Evolutionary conservation across 2,797 vertebrate species (phyloP), one percentile per base, ranked within the genome.

Genomic region (Nannoperca obscura): DNA sequence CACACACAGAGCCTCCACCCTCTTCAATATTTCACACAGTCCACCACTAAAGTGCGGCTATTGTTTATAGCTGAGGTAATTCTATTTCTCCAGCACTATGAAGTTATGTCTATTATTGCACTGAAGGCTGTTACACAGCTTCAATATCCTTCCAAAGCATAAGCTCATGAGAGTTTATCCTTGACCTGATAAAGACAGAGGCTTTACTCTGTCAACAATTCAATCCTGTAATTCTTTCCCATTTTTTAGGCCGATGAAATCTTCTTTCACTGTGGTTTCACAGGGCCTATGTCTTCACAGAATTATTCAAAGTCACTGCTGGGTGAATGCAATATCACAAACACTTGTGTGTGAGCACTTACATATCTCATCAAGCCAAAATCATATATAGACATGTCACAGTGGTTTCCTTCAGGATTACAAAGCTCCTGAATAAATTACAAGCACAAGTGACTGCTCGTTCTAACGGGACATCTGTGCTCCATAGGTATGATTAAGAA

Each of bases 201-300:
- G 75, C 70, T 87, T 91, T 83, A 76, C 66, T 86, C 58, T 73
- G 80, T 82, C 89, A 79, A 91, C 83, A 83, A 84, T 66, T 81
- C 71, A 81, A 49, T 86, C 74, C 55, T 72, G 71, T 81, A 74
- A 89, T 75, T 85, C 66, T 80, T 70, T 86, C 58, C 72, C 54
- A 76, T 84, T 90, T 90, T 71, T 73, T 49, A 76, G 72, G 76
- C 78, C 86, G 87, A 85, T 84, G 77, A 88, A 86, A 88, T 87
- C 71, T 70, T 55, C 77, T 47, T 76, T 84, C 72, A 73, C 52
- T 17, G 50, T 52, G 59, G 36, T 42, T 62, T 81, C 24, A 53
- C 24, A 7, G n/a, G 20, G 50, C 58, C 49, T 19, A 38, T 24
- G 5, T 65, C 66, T 63, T 64, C 62, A 75, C 62, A 44, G 15